Base-by-base conservation (phyloP, 2,888 invertebrate genomes). In the Xylocampa areola region DNA sequence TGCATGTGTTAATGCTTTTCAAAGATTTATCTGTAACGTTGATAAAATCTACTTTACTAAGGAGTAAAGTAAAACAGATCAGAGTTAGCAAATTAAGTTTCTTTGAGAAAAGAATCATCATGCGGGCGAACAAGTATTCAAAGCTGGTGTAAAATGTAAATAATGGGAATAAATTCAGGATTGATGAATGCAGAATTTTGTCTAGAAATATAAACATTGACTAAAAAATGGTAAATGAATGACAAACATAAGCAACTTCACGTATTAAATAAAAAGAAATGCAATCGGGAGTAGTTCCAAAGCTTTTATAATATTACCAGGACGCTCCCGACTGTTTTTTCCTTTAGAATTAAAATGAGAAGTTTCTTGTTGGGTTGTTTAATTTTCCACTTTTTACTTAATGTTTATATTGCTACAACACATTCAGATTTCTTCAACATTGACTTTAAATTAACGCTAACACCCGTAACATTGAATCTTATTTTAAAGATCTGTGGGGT, bases 201-300 rank as follows among this genome's bases (percentile, higher is more conserved):
- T 21, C 2, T 1, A 27, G 2, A 14, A 16, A 32, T 14, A 37
- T 19, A 41, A 32, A 49, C 29, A 23, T 14, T 41, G 10, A 6
- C 27, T 41, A 27, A 47, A 32, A 43, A 14, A 14, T 14, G 10
- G 8, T 33, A 68, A 60, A 62, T 25, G 7, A 25, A 30, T 10
- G 5, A 11, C 10, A 10, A 50, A 27, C 33, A 30, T 50, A 61
- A 43, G 25, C 49, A 49, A 43, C 33, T 11, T 19, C 17, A 29
- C 23, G 29, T 32, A 49, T 43, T 21, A 58, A 47, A 61, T 61
- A 30, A 33, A 67, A 61, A 50, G 17, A 37, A 68, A 50, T 61
- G 37, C 43, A 68, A 40, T 41, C 33, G 7, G 7, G 8, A 50
- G 33, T 29, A 25, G 17, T 60, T 48, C 32, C 32, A 60, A 43